A percentile compares a stretch with the other conserved stretches of the same genome.
phyloP scores from a whole-genome alignment of 92 coral and sea anemone species.

The Heteractis magnifica region DNA sequence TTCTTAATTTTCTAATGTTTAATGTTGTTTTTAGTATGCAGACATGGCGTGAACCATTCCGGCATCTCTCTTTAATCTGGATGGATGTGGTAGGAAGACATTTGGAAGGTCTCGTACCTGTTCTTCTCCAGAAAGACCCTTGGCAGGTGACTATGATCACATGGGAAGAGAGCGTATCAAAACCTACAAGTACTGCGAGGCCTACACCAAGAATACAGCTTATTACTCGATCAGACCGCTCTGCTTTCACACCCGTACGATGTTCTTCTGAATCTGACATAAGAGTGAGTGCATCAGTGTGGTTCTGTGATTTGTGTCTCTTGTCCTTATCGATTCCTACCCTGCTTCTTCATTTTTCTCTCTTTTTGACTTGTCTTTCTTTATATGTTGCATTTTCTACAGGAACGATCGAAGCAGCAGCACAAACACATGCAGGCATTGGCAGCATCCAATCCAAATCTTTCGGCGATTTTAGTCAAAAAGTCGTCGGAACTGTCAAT shows the following conservation, averaged over 20 bases:
- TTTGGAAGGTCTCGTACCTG: slow-evolving; percentile 57
- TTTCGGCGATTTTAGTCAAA: neutral
- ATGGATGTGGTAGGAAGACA: slow-evolving; percentile 70
- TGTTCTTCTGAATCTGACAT: slow-evolving; percentile 20
- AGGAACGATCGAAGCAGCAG: neutral
- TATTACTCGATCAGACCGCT: slow-evolving; percentile 60
- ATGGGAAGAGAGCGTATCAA: neutral
- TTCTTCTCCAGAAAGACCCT: slow-evolving; percentile 53
- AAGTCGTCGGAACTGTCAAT: neutral
- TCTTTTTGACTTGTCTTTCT: neutral
- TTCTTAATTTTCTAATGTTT: neutral
- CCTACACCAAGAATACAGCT: neutral
- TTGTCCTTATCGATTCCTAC: neutral
- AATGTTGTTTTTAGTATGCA: slow-evolving; percentile 52
- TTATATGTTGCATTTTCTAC: neutral
- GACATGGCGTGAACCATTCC: slow-evolving; percentile 86
- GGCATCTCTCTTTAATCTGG: slow-evolving; percentile 67
- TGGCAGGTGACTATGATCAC: slow-evolving; percentile 55
- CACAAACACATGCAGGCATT: neutral
- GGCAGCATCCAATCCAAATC: slow-evolving; percentile 7
- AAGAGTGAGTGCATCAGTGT: neutral
- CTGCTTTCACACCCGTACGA: slow-evolving; percentile 70
- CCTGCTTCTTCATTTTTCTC: neutral
- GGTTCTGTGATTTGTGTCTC: neutral
- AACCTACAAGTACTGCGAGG: slow-evolving; percentile 1